A percentile compares a stretch with the other conserved stretches of the same genome.
These are phyloP conservation scores for Ophiodon elongatus DNA, from an alignment of 2,113 vertebrate species.

Conservation along the genomic window DNA sequence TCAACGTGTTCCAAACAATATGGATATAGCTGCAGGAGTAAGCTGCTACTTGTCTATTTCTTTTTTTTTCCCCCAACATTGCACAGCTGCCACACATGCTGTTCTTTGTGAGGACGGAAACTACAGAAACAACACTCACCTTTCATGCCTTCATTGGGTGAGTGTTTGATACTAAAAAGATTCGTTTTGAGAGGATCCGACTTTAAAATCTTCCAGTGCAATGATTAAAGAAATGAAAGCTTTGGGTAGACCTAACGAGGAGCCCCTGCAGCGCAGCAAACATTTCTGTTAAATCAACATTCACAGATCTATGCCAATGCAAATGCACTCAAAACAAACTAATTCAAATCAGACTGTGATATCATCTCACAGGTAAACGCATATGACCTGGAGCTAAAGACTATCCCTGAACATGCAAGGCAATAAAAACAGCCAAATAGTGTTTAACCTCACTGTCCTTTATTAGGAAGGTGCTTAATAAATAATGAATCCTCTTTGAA, in stretches of 20 bases:
- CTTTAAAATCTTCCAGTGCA: background rate
- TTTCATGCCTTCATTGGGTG: background rate
- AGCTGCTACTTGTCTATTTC: background rate
- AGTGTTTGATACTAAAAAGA: background rate
- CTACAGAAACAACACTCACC: background rate
- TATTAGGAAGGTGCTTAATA: background rate
- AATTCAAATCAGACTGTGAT: constrained; percentile 33
- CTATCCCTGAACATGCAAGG: background rate
- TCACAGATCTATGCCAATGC: constrained; percentile 3
- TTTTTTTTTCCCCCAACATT: background rate
- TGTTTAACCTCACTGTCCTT: background rate
- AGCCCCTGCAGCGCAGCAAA: constrained; percentile 19
- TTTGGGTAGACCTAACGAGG: background rate
- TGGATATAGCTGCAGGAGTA: background rate
- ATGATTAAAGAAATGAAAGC: background rate
- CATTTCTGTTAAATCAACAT: constrained; percentile 9
- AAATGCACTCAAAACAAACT: constrained; percentile 32
- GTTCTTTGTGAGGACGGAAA: constrained; percentile 1
- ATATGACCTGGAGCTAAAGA: background rate
- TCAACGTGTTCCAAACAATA: background rate
- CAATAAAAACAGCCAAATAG: background rate
- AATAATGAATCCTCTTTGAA: background rate
- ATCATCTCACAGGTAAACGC: background rate
- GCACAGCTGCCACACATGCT: background rate
- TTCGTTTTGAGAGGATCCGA: background rate